Percentiles rank a stretch among this genome's conserved stretches.
Evolutionary conservation across 2,888 invertebrate species (phyloP).

Genomic region (Pyralis farinalis): DNA sequence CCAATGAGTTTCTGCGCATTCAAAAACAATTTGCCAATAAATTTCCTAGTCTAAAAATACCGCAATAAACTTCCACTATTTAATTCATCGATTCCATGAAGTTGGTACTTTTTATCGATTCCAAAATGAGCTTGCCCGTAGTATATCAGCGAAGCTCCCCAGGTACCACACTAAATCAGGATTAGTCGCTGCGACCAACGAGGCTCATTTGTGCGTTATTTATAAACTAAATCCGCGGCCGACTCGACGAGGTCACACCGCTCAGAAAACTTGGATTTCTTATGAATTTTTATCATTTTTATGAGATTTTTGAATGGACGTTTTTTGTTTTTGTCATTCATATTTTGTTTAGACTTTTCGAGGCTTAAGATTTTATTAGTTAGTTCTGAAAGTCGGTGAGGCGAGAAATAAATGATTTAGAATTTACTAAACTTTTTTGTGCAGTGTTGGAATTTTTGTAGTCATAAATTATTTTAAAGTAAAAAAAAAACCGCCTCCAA

Average conservation of each 20-base stretch:
- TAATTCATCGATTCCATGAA: neutral
- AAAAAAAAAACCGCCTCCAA: no score
- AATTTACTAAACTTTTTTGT: neutral
- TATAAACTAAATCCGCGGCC: conserved; percentile 59
- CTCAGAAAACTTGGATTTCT: conserved; percentile 34
- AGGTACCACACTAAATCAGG: conserved; percentile 69
- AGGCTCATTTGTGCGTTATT: conserved; percentile 71
- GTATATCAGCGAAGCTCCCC: conserved; percentile 32
- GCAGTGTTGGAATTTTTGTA: no score
- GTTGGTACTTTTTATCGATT: conserved; percentile 8
- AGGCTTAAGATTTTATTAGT: conserved; percentile 12
- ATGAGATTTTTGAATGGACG: conserved; percentile 21
- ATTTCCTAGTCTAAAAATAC: neutral
- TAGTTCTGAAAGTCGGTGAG: neutral
- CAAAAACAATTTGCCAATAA: no score
- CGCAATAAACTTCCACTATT: neutral
- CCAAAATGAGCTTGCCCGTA: conserved; percentile 35
- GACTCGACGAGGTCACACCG: conserved; percentile 31
- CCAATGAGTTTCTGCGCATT: no score
- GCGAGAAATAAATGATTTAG: neutral
- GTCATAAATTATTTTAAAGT: no score
- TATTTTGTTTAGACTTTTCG: conserved; percentile 16
- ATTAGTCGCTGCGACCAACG: conserved; percentile 56
- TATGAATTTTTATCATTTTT: conserved; percentile 40
- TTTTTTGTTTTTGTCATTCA: conserved; percentile 25